Base-by-base conservation (phyloP, 1,140 invertebrate genomes). In the Meloidogyne floridensis region DNA sequence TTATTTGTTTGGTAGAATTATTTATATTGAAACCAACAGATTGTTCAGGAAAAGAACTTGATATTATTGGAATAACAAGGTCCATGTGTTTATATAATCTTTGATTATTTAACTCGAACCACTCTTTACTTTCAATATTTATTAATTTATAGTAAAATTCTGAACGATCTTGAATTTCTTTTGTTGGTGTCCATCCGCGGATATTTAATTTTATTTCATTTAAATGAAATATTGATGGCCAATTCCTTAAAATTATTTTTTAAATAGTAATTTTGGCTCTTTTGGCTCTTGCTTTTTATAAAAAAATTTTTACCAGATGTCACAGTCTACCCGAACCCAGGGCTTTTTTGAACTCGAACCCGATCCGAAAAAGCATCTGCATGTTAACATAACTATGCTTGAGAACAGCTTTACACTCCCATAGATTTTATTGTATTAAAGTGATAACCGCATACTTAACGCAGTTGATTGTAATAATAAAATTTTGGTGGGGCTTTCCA, bases 1-100 rank as follows among this genome's bases (percentile, higher is more conserved):
- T 65, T 65, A 65, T 65, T 65, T 65, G 59, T 65, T 65, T 65
- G 0, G 59, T 65, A n/a, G 59, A 65, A 65, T 65, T 65, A 65
- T 65, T 65, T n/a, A 65, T 65, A n/a, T 65, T 65, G 8, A 65
- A 65, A 65, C 15, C 59, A 65, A 65, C 59, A 65, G 59, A 65
- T 65, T 65, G 59, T 65, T 65, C 59, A 4, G 59, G 59, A n/a
- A 65, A 65, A 6, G 59, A 65, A 65, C n/a, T 65, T n/a, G 59
- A 65, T 5, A 65, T 65, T 65, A 65, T 65, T 65, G 59, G 59
- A 65, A 65, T n/a, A 7, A 65, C 59, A n/a, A 65, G n/a, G 5
- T 65, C 1, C n/a, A 15, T 65, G n/a, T 65, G 59, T 65, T 65
- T n/a, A 6, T 7, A 65, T 65, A 65, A 65, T 65, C 59, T 65